Base-by-base conservation (phyloP, 2,888 invertebrate species). In the Gastrophysa polygoni region DNA sequence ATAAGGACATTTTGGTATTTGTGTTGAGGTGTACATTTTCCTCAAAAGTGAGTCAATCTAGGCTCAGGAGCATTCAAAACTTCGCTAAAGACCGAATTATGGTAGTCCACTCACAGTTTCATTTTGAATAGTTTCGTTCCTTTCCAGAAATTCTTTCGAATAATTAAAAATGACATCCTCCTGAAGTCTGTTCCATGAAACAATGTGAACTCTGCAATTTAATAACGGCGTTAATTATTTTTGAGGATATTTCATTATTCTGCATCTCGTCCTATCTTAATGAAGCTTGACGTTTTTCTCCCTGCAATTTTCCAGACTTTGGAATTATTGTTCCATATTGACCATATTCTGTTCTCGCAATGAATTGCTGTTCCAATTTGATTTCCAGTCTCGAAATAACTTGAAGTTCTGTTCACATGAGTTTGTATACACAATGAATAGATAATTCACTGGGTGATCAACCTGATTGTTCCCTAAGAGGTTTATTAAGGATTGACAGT, bases 171-270 rank as follows among this genome's bases (percentile, higher is more conserved):
- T 57, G 62, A 63, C 62, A 52, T 60, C 63, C 50, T 55, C 51
- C 62, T 49, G 57, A 59, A 34, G 65, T 28, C 57, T 57, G 57
- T 65, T 58, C 55, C 43, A 49, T 56, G 51, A 58, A 63, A 60
- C 49, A 63, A 63, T 63, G 56, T 55, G 60, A 62, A 60, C 60
- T 50, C 55, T 59, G 59, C 60, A 63, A 66, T 63, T 58, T 63
- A 63, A 63, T 66, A 66, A 61, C 38, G 61, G 66, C 58, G 58
- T 63, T 66, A 66, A 63, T 66, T 66, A 66, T 66, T 66, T 66
- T 66, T 52, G 58, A 66, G 63, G 66, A 61, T 60, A 63, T 66
- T 66, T 63, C 55, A 63, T 66, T 63, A 66, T 66, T 66, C 66
- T 59, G 60, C 61, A 48, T 63, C 61, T 63, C 63, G 57, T 62